These are phyloP conservation scores for Drosophila hamatofila DNA, from an alignment of 2,888 invertebrate species.

Conservation along the genomic window DNA sequence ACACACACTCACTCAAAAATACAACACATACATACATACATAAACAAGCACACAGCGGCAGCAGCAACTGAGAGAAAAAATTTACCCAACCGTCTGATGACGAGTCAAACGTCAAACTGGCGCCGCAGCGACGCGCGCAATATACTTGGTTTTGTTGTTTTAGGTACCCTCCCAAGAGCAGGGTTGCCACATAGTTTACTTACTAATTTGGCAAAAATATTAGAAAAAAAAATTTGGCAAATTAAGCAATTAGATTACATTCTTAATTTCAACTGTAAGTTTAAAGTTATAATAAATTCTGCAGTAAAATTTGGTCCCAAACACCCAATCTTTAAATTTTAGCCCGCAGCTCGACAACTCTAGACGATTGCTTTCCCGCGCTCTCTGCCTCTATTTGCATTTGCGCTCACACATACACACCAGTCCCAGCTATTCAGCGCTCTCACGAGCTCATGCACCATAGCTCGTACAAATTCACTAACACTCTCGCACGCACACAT, in stretches of 20 bases:
- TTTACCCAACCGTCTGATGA: constrained; percentile 77
- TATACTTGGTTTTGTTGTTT: constrained; percentile 70
- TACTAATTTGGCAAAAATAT: neutral
- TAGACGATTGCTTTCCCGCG: constrained; percentile 50
- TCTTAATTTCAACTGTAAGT: neutral
- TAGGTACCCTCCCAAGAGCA: constrained; percentile 68
- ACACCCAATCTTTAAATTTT: constrained; percentile 3
- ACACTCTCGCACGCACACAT: constrained; percentile 37
- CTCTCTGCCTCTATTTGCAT: constrained; percentile 50
- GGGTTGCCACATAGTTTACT: constrained; percentile 47
- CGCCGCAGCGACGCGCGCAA: constrained; percentile 71
- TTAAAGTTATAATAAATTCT: neutral
- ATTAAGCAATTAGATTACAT: neutral
- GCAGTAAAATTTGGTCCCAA: neutral
- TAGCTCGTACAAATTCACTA: constrained; percentile 23
- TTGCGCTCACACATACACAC: constrained; percentile 30
- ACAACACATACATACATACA: constrained; percentile 30
- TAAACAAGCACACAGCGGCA: constrained; percentile 45
- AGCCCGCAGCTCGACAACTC: constrained; percentile 50
- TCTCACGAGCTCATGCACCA: constrained; percentile 49
- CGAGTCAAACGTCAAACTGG: constrained; percentile 76
- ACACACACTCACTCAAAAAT: constrained; percentile 13
- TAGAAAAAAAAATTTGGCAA: neutral
- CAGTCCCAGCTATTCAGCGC: constrained; percentile 43
- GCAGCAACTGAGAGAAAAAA: constrained; percentile 59